Percentiles rank a stretch among this genome's conserved stretches.
Evolutionary conservation across 2,888 invertebrate species (phyloP).

Genomic region (Muschampia plurimacula): DNA sequence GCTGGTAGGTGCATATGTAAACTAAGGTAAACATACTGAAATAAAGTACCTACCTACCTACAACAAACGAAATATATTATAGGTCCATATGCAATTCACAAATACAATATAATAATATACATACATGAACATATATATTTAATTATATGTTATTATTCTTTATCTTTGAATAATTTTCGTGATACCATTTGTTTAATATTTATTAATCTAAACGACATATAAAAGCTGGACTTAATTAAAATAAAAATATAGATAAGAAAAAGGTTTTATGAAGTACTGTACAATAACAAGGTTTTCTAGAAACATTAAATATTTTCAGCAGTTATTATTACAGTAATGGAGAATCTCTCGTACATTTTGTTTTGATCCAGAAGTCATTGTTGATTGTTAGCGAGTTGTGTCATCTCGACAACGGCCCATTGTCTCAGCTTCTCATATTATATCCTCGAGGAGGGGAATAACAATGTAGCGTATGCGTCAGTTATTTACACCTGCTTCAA

Average conservation of each 20-base stretch:
- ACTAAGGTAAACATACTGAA: too few species aligned
- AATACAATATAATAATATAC: too few species aligned
- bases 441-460: conserved; percentile 36
- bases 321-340: background rate
- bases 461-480: conserved; percentile 32
- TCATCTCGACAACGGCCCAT: conserved; percentile 31
- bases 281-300: background rate
- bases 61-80: too few species aligned
- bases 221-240: background rate
- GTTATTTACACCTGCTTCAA: conserved; percentile 35
- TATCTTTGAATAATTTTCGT: too few species aligned
- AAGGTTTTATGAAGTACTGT: background rate
- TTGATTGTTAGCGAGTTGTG: conserved; percentile 35
- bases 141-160: too few species aligned
- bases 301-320: background rate
- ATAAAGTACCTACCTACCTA: too few species aligned
- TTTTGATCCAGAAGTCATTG: conserved; percentile 33
- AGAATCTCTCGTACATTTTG: conserved; percentile 18
- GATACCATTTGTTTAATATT: background rate
- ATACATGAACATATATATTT: too few species aligned
- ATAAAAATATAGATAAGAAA: background rate
- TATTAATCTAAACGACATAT: background rate
- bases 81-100: too few species aligned
- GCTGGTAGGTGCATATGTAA: too few species aligned
- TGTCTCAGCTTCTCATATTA: conserved; percentile 39